These are phyloP conservation scores for Azorinus chamasolen DNA, from an alignment of 2,888 invertebrate genomes.

Conservation along the genomic window DNA sequence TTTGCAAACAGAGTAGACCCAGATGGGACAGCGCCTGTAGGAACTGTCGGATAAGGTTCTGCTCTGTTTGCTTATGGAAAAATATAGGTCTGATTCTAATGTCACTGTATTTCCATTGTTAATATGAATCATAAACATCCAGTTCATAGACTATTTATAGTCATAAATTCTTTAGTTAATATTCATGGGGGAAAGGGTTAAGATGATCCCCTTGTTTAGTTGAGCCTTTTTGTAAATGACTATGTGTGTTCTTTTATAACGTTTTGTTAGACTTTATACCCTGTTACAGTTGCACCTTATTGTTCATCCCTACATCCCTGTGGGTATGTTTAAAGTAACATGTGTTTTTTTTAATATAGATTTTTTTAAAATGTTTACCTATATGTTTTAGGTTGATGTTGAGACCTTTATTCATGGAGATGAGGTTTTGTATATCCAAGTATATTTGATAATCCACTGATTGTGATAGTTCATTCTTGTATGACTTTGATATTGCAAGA, in stretches of 20 bases:
- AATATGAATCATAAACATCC: too few species aligned
- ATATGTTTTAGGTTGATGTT: constrained; percentile 9
- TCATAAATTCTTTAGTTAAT: too few species aligned
- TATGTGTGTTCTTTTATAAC: neutral
- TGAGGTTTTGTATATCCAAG: neutral
- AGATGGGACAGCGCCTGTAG: too few species aligned
- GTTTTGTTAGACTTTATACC: constrained; percentile 11
- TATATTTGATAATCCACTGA: neutral
- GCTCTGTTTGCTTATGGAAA: too few species aligned
- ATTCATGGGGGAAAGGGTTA: neutral
- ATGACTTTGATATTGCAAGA: too few species aligned
- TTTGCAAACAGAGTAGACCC: too few species aligned
- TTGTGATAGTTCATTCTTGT: too few species aligned
- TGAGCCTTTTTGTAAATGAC: constrained; percentile 1
- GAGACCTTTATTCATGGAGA: neutral
- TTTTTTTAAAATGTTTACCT: neutral
- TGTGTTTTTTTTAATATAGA: too few species aligned
- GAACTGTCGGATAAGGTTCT: too few species aligned
- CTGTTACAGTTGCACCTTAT: constrained; percentile 5
- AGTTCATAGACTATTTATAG: too few species aligned
- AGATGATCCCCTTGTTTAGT: neutral
- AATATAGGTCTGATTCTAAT: too few species aligned
- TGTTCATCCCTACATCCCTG: constrained; percentile 1
- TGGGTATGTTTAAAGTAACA: constrained; percentile 1
- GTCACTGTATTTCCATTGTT: too few species aligned